Percentiles rank a stretch among this genome's conserved stretches.
phyloP scores from a whole-genome alignment of 2,113 vertebrate species.

The Dicaeum eximium region DNA sequence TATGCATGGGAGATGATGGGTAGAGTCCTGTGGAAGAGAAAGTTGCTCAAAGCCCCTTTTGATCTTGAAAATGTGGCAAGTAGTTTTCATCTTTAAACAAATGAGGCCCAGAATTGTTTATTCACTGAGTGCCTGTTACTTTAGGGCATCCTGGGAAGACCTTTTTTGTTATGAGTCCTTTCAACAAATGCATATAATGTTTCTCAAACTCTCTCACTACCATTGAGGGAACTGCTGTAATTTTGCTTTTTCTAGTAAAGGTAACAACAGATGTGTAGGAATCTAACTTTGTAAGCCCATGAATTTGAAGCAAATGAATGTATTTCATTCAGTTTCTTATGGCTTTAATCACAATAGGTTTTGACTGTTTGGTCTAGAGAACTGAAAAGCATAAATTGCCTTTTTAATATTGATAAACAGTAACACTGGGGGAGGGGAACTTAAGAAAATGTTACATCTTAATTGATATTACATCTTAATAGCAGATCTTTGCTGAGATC shows the following conservation, averaged over 20 bases:
- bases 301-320: not conserved
- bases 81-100: not conserved
- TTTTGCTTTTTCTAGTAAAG: not conserved
- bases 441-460: slow-evolving; percentile 39
- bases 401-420: slow-evolving; percentile 58
- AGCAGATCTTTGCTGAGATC: slow-evolving; percentile 50
- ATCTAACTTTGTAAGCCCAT: not conserved
- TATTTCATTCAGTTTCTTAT: not conserved
- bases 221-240: not conserved
- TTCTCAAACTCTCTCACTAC: not conserved
- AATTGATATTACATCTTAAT: slow-evolving; percentile 57
- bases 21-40: not conserved
- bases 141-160: not conserved
- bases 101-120: not conserved
- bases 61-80: not conserved
- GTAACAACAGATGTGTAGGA: not conserved
- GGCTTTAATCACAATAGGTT: slow-evolving; percentile 2
- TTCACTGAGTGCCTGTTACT: not conserved
- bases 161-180: not conserved
- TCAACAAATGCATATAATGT: not conserved
- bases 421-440: not conserved
- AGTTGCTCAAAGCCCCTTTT: not conserved
- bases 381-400: slow-evolving; percentile 47
- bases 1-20: not conserved
- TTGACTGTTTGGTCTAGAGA: not conserved